Conservation (phyloP, 1,140 invertebrate genomes). For the Andrena cerasifolii region DNA sequence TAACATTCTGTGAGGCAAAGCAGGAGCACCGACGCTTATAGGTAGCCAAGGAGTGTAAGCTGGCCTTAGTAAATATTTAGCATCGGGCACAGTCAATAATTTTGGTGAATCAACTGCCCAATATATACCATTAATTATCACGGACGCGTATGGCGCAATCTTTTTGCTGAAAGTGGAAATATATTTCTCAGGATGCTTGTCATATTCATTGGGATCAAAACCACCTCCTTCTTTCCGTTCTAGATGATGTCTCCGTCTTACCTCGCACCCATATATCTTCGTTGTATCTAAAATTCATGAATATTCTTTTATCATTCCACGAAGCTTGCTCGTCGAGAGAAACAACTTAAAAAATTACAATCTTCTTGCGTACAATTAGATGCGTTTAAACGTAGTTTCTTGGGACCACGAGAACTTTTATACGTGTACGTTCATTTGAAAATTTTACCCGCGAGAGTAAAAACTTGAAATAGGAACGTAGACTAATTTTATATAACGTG, state of each 20-base stretch:
- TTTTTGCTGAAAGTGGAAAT: conserved; percentile 98
- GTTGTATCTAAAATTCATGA: conserved; percentile 90
- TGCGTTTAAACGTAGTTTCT: too few relatives aligned
- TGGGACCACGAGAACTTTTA: too few relatives aligned
- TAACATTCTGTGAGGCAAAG: conserved; percentile 94
- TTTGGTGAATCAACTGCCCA: conserved; percentile 99
- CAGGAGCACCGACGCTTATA: conserved; percentile 91
- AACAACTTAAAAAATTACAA: too few relatives aligned
- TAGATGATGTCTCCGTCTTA: conserved; percentile 95
- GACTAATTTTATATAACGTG: too few relatives aligned
- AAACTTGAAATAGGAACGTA: too few relatives aligned
- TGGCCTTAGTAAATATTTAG: conserved; percentile 95
- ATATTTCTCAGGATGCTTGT: conserved; percentile 95
- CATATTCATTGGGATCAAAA: conserved; percentile 96
- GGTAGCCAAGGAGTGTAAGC: conserved; percentile 96
- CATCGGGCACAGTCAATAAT: conserved; percentile 98
- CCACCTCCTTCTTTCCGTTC: conserved; percentile 95
- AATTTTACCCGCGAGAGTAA: too few relatives aligned
- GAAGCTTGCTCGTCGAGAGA: too few relatives aligned
- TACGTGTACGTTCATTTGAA: too few relatives aligned
- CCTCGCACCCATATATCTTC: conserved; percentile 97
- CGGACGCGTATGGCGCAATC: conserved; percentile 98
- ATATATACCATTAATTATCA: conserved; percentile 99
- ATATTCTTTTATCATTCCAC: too few relatives aligned
- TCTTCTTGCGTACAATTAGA: too few relatives aligned